These are phyloP conservation scores for Drosophila obscura DNA, from an alignment of 1,140 invertebrate genomes.

Conservation along the genomic window DNA sequence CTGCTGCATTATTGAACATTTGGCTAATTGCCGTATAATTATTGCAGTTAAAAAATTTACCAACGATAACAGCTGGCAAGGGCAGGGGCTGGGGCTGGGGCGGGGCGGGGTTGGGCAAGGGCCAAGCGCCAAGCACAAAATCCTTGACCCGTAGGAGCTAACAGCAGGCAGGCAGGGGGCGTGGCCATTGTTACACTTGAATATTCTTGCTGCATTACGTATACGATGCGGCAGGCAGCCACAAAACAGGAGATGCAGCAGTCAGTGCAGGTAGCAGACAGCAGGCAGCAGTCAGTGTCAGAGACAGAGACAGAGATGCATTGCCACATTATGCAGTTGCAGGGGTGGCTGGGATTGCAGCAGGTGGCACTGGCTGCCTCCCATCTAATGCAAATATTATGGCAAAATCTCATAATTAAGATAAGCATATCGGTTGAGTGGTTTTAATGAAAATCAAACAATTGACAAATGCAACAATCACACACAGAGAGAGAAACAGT, in stretches of 20 bases:
- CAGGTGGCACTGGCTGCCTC: constrained; percentile 31
- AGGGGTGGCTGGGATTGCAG: too few species aligned
- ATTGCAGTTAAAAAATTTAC: constrained; percentile 81
- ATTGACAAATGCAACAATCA: constrained; percentile 77
- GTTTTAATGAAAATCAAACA: constrained; percentile 79
- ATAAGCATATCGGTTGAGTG: constrained; percentile 68
- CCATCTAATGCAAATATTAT: constrained; percentile 71
- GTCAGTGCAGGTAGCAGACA: too few species aligned
- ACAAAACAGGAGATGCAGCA: constrained; percentile 5
- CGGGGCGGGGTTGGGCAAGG: neutral
- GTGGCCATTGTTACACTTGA: constrained; percentile 41
- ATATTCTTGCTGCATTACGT: constrained; percentile 39
- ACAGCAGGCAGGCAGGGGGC: constrained; percentile 6
- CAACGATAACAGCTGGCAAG: constrained; percentile 24
- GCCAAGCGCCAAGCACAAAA: neutral
- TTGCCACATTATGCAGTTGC: constrained; percentile 45
- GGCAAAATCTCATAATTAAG: constrained; percentile 78
- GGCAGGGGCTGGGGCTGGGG: neutral
- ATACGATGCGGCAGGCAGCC: constrained; percentile 35
- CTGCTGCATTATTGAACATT: constrained; percentile 81
- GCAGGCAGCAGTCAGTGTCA: constrained; percentile 62
- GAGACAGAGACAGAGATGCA: constrained; percentile 27
- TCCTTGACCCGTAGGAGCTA: constrained; percentile 44
- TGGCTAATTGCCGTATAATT: constrained; percentile 81
- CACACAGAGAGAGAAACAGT: constrained; percentile 18